A percentile compares a stretch with the other conserved stretches of the same genome.
Evolutionary conservation across 1,140 invertebrate genomes (phyloP).

Genomic region (Cydia pomonella): DNA sequence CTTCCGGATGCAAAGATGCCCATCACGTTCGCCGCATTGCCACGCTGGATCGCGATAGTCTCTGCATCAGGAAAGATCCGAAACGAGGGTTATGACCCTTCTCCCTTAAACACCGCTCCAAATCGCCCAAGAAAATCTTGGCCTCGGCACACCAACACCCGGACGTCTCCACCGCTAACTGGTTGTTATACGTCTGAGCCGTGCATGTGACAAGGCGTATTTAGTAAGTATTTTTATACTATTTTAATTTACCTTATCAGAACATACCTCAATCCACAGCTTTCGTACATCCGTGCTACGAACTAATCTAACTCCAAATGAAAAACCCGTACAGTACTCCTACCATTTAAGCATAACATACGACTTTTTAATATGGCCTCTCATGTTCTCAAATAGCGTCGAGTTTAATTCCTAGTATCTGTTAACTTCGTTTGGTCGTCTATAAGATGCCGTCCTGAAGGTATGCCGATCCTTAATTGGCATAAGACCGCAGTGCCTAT

Average conservation of each 20-base stretch:
- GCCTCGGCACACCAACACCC: too few species aligned
- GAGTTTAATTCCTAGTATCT: slow-evolving; percentile 16
- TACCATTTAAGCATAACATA: slow-evolving; percentile 1
- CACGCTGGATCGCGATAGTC: too few species aligned
- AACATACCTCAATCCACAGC: neutral
- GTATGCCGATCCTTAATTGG: slow-evolving; percentile 6
- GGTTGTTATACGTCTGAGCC: too few species aligned
- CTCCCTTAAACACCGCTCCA: too few species aligned
- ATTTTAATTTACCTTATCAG: neutral
- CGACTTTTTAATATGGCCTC: slow-evolving; percentile 13
- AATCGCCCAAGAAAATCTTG: too few species aligned
- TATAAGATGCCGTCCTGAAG: slow-evolving; percentile 8
- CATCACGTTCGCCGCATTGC: too few species aligned
- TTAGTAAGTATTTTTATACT: too few species aligned
- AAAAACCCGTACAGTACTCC: neutral
- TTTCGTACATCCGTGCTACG: neutral
- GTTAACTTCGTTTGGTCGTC: slow-evolving; percentile 11
- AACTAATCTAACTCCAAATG: neutral
- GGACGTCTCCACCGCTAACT: too few species aligned
- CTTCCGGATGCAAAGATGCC: too few species aligned
- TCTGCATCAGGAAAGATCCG: too few species aligned
- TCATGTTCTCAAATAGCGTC: slow-evolving; percentile 13
- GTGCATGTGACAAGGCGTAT: too few species aligned
- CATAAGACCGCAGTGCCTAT: neutral
- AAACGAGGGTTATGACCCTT: too few species aligned